Base-by-base conservation (phyloP, 2,113 vertebrate genomes). In the Baryphthengus martii region DNA sequence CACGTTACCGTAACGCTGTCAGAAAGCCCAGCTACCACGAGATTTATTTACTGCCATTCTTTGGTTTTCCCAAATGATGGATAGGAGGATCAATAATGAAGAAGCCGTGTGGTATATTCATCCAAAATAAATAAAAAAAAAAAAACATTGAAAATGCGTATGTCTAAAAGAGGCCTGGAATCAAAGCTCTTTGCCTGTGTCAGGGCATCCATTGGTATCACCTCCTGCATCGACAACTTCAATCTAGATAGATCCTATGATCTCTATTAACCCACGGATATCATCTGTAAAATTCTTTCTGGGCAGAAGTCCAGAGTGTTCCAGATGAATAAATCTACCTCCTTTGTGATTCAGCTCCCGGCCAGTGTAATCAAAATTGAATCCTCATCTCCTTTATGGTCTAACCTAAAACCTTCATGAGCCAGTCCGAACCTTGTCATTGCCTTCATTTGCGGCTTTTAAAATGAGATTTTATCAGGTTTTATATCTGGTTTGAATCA, bases 1-100 rank as follows among this genome's bases (percentile, higher is more conserved):
- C 76, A 1, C 4, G 0, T 21, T 13, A 42, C 83, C 44, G 3
- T 5, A 1, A 28, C 1, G 0, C 56, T 28, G 0, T 28, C 65
- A 14, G 53, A 49, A 71, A 66, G 76, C 77, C 52, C 55, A 37
- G 62, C 33, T 26, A 39, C 10, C 44, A 2, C 11, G 56, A 37
- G 49, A 37, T 65, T 75, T 9, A 58, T 81, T 89, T 53, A n/a
- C 74, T 89, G 73, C 44, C 6, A 0, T 49, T 68, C 84, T 4
- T 59, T 6, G 13, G 5, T 39, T 73, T 70, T 58, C 67, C 77
- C 88, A 13, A 70, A 15, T 9, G 58, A 26, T 0, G 1, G 62
- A 40, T 47, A 31, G 79, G 55, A 55, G 71, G 58, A 58, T 91
- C 77, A 42, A 17, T 42, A 74, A 6, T 15, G 3, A 47, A 40